Conservation (phyloP, 2,888 invertebrate genomes). For the Conomelus anceps region DNA sequence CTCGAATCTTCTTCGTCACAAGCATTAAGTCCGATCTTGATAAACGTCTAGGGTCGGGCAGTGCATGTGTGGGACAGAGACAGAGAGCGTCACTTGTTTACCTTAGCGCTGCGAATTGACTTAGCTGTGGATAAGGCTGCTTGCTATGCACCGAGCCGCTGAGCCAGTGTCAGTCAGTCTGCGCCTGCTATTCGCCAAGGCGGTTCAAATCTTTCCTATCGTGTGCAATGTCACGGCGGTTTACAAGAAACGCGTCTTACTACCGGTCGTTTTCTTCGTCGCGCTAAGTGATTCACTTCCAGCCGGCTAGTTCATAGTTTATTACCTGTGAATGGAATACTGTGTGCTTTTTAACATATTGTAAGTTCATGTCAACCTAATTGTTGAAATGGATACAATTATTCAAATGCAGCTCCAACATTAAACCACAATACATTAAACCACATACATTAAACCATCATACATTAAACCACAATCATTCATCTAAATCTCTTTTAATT, state of each 20-base stretch:
- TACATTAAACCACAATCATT: too few species aligned
- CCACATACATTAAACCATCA: too few species aligned
- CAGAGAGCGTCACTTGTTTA: background rate
- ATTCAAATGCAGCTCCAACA: too few species aligned
- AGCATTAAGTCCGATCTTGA: background rate
- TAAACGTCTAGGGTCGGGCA: background rate
- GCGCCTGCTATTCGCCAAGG: background rate
- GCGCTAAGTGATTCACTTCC: background rate
- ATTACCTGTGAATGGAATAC: background rate
- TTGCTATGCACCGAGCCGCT: too few species aligned
- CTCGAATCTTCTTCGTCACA: background rate
- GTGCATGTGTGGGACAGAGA: background rate
- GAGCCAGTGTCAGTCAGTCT: background rate
- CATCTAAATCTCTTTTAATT: too few species aligned
- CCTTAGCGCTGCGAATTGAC: background rate
- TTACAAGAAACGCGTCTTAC: background rate
- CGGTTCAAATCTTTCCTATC: background rate
- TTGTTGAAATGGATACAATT: too few species aligned
- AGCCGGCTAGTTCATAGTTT: background rate
- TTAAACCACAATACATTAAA: too few species aligned
- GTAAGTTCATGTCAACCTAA: background rate
- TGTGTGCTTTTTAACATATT: background rate
- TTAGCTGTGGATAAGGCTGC: too few species aligned
- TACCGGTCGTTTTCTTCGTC: background rate
- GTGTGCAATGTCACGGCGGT: background rate